Evolutionary conservation across 2,113 vertebrate species (phyloP).

Genomic region (Chaetops frenatus): DNA sequence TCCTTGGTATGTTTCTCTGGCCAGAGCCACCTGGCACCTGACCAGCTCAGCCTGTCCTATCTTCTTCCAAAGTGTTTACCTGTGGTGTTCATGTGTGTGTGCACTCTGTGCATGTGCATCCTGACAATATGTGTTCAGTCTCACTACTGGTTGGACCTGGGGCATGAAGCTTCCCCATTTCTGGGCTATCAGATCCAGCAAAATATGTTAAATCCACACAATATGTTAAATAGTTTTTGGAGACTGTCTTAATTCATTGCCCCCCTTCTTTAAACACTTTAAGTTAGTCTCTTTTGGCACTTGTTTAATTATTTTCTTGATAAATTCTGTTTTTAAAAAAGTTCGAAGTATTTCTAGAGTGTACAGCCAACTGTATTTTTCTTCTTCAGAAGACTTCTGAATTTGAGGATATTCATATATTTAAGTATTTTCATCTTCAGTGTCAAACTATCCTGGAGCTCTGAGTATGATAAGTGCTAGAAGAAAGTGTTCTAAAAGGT

Average conservation of each 20-base stretch:
- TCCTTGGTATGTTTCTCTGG: not conserved
- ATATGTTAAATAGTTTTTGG: not conserved
- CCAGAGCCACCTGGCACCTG: not conserved
- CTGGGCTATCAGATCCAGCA: not conserved
- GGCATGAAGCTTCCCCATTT: not conserved
- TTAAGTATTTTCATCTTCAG: not conserved
- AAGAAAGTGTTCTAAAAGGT: not conserved
- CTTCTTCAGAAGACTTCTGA: not conserved
- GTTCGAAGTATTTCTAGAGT: not conserved
- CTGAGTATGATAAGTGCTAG: not conserved
- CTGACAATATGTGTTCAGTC: not conserved
- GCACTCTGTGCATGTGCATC: rapidly evolving
- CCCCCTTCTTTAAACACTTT: not conserved
- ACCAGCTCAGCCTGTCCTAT: too few species aligned
- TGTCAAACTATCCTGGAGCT: not conserved
- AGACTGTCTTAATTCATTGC: not conserved
- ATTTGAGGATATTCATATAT: not conserved
- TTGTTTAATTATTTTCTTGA: not conserved
- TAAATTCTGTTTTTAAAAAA: not conserved
- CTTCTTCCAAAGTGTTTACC: rapidly evolving
- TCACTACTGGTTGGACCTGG: rapidly evolving
- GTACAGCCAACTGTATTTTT: not conserved
- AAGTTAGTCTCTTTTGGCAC: not conserved
- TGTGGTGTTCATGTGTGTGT: not conserved
- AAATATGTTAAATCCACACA: not conserved